Conservation (phyloP, 1,140 invertebrate species). For the Aleiodes sp. region DNA sequence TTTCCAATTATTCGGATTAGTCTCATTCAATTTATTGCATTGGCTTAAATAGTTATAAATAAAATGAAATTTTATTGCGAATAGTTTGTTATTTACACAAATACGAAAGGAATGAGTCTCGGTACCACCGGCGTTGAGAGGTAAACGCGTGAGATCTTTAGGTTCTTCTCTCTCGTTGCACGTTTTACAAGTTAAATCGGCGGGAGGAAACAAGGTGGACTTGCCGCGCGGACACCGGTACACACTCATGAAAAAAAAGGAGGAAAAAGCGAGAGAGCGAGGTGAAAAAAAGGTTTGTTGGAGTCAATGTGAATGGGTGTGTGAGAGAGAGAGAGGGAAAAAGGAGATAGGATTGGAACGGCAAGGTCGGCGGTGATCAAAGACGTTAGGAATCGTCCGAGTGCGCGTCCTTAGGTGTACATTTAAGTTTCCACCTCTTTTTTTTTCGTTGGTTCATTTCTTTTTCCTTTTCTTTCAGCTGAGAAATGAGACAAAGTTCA, state of each 20-base stretch:
- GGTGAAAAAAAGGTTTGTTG: constrained; percentile 31
- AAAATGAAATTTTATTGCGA: constrained; percentile 1
- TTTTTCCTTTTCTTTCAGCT: constrained; percentile 36
- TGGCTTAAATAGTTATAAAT: too few species aligned
- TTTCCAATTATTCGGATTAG: background rate
- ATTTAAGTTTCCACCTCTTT: constrained; percentile 54
- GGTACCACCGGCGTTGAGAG: constrained; percentile 13
- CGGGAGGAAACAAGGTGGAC: constrained; percentile 25
- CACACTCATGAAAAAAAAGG: constrained; percentile 20
- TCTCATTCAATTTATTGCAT: background rate
- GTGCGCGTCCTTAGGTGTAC: constrained; percentile 52
- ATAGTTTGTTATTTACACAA: background rate
- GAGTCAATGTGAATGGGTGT: constrained; percentile 20
- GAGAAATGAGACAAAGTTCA: background rate
- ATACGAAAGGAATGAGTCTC: background rate
- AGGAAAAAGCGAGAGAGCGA: constrained; percentile 22
- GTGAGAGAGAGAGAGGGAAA: constrained; percentile 45
- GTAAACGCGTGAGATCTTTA: constrained; percentile 14
- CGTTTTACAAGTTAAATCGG: constrained; percentile 19
- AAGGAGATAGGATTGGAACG: constrained; percentile 36
- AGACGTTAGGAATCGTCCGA: constrained; percentile 47
- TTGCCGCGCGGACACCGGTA: constrained; percentile 15
- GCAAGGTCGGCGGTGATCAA: constrained; percentile 61
- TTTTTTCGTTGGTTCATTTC: constrained; percentile 48
- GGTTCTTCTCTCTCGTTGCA: constrained; percentile 4